Evolutionary conservation across 2,888 invertebrate genomes (phyloP).

Genomic region (Malthinus seriepunctatus): DNA sequence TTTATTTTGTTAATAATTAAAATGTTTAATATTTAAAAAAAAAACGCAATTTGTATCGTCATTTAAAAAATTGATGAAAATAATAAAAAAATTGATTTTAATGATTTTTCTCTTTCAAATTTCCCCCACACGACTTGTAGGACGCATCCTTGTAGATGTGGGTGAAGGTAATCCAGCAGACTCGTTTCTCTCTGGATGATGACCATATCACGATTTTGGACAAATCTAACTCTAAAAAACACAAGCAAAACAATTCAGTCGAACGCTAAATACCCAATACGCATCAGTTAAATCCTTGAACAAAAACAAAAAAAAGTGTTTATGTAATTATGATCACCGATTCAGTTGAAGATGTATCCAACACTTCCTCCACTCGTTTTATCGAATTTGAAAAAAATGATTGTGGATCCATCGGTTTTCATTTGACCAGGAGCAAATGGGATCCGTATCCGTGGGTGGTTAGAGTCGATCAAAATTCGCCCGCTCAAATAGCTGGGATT

Average conservation of each 20-base stretch:
- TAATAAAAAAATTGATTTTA: conserved; percentile 16
- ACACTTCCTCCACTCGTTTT: conserved; percentile 42
- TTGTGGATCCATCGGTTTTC: conserved; percentile 69
- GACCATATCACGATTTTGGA: conserved; percentile 11
- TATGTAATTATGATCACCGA: conserved; percentile 44
- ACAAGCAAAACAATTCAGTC: neutral
- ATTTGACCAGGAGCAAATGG: conserved; percentile 75
- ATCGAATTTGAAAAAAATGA: conserved; percentile 65
- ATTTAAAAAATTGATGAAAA: conserved; percentile 13
- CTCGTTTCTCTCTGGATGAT: conserved; percentile 11
- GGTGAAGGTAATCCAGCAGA: conserved; percentile 24
- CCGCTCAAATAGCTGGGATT: conserved; percentile 67
- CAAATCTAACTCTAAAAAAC: neutral
- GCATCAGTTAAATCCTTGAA: conserved; percentile 40
- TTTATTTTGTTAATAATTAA: no score
- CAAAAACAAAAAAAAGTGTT: conserved; percentile 41
- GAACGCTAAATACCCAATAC: conserved; percentile 6
- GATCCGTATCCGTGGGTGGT: conserved; percentile 83
- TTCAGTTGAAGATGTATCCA: conserved; percentile 44
- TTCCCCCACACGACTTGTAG: conserved; percentile 8
- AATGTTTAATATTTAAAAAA: neutral
- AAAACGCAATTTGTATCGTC: conserved; percentile 8
- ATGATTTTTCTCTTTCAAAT: conserved; percentile 14
- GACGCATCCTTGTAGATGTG: conserved; percentile 28
- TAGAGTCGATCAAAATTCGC: conserved; percentile 64